phyloP scores from a whole-genome alignment of 2,888 invertebrate genomes.

The Rhaphigaster nebulosa region DNA sequence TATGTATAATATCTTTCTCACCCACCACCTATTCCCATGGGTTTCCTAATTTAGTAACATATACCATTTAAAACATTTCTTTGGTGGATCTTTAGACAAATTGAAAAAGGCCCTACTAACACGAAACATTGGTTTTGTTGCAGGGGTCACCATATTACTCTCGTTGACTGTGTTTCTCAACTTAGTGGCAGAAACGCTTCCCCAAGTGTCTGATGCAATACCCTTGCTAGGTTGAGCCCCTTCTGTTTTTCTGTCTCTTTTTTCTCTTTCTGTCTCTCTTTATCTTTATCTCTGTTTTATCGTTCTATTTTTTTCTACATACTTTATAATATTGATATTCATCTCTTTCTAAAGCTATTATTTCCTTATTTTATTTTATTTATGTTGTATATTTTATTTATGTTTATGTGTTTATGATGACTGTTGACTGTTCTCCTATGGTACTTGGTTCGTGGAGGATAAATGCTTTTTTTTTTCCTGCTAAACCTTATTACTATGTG shows the following conservation, averaged over 20 bases:
- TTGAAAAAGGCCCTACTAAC: slow-evolving; percentile 59
- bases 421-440: slow-evolving; percentile 63
- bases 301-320: slow-evolving; percentile 56
- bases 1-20: slow-evolving; percentile 14
- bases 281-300: slow-evolving; percentile 57
- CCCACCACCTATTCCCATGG: slow-evolving; percentile 17
- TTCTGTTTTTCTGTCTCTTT: slow-evolving; percentile 64
- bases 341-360: slow-evolving; percentile 60
- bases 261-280: slow-evolving; percentile 64
- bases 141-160: slow-evolving; percentile 96
- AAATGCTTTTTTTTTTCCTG: slow-evolving; percentile 62
- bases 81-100: slow-evolving; percentile 32
- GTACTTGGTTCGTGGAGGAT: slow-evolving; percentile 65
- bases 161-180: slow-evolving; percentile 98
- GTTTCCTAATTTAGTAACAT: slow-evolving; percentile 26
- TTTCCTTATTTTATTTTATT: slow-evolving; percentile 55
- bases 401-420: slow-evolving; percentile 63
- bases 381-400: slow-evolving; percentile 56
- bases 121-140: slow-evolving; percentile 68
- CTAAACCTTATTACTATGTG: slow-evolving; percentile 61
- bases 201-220: slow-evolving; percentile 77
- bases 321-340: slow-evolving; percentile 48
- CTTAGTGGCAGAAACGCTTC: slow-evolving; percentile 97
- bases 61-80: slow-evolving; percentile 34
- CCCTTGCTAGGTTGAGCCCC: slow-evolving; percentile 73